Percentiles rank a stretch among this genome's conserved stretches.
Evolutionary conservation across 2,888 invertebrate species (phyloP).

Genomic region (Leptogaster cylindrica): DNA sequence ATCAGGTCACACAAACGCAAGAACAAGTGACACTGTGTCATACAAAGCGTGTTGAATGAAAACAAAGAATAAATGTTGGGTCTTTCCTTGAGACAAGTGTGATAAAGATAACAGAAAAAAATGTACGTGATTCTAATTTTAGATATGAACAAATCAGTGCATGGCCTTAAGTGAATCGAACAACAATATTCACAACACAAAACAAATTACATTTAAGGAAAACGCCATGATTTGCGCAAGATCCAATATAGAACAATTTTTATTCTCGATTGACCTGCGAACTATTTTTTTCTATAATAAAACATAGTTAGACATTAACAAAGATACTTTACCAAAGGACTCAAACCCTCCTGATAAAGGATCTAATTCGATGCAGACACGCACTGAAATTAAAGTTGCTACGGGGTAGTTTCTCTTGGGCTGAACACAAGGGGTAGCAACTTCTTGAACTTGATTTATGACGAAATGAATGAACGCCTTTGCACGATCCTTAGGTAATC

Average conservation of each 20-base stretch:
- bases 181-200: conserved; percentile 8
- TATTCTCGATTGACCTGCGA: conserved; percentile 12
- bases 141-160: conserved; percentile 16
- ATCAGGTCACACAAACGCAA: conserved; percentile 1
- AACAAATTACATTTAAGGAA: conserved; percentile 3
- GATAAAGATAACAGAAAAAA: conserved; percentile 21
- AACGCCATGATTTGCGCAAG: conserved; percentile 25
- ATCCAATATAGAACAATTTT: neutral
- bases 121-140: conserved; percentile 5
- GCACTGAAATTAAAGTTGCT: too few species aligned
- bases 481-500: conserved; percentile 15
- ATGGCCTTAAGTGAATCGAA: conserved; percentile 16
- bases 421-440: neutral
- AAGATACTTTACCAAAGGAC: neutral
- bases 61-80: conserved; percentile 18
- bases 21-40: conserved; percentile 10
- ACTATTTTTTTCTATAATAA: neutral
- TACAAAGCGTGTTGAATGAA: conserved; percentile 8
- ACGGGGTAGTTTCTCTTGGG: neutral
- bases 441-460: conserved; percentile 28
- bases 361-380: neutral
- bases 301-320: neutral
- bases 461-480: neutral
- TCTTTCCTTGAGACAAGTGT: neutral
- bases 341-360: neutral